These are phyloP conservation scores for Cynaeus angustus DNA, from an alignment of 2,888 invertebrate genomes.

Conservation along the genomic window DNA sequence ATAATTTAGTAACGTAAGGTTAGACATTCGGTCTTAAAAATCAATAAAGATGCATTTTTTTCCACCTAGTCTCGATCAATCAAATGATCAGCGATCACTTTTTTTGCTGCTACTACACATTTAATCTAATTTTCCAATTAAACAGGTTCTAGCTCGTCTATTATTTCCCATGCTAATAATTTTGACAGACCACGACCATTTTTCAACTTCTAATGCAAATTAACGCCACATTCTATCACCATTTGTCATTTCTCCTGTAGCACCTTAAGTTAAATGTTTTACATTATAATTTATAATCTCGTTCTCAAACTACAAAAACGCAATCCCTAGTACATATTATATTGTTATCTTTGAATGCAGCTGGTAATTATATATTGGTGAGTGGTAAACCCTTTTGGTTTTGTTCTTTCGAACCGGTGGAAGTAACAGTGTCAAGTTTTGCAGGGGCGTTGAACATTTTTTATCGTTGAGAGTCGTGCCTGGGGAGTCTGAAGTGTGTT, in stretches of 20 bases:
- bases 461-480: slow-evolving; percentile 59
- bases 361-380: slow-evolving; percentile 40
- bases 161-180: no score
- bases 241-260: no score
- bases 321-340: slow-evolving; percentile 6
- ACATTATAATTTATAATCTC: slow-evolving; percentile 5
- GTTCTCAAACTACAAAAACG: neutral
- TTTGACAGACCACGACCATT: no score
- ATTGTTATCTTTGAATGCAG: no score
- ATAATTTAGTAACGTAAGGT: no score
- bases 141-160: neutral
- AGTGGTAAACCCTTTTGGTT: slow-evolving; percentile 32
- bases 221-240: no score
- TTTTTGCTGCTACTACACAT: neutral
- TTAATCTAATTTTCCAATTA: slow-evolving; percentile 4
- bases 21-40: no score
- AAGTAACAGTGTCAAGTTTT: slow-evolving; percentile 57
- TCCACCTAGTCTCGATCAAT: neutral
- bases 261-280: neutral
- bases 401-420: slow-evolving; percentile 31
- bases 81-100: neutral
- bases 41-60: no score
- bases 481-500: slow-evolving; percentile 61
- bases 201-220: no score
- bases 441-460: slow-evolving; percentile 62